A percentile compares a stretch with the other conserved stretches of the same genome.
These are phyloP conservation scores for Cerceris rybyensis DNA, from an alignment of 2,888 invertebrate genomes.

Conservation along the genomic window DNA sequence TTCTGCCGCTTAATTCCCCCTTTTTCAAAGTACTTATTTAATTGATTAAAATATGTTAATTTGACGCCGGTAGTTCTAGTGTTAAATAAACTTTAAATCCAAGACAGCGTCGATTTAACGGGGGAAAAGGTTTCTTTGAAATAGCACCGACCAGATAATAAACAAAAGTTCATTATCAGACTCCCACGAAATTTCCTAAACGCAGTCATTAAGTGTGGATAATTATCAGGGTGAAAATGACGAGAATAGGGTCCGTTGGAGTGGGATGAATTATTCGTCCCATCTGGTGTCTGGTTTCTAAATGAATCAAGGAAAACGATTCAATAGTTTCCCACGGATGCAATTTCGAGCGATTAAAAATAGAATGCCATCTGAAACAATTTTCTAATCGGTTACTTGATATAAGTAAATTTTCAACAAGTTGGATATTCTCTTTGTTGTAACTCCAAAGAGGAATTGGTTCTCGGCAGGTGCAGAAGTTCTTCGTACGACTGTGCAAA, in stretches of 20 bases:
- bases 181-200: conserved; percentile 24
- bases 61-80: too few relatives aligned
- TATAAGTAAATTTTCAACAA: too few relatives aligned
- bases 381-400: too few relatives aligned
- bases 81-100: too few relatives aligned
- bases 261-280: conserved; percentile 53
- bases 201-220: conserved; percentile 42
- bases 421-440: too few relatives aligned
- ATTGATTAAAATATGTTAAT: too few relatives aligned
- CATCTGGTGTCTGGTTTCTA: conserved; percentile 56
- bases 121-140: conserved; percentile 8
- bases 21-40: too few relatives aligned
- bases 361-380: not conserved
- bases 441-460: too few relatives aligned
- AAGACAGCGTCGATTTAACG: not conserved
- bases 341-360: conserved; percentile 16
- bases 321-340: conserved; percentile 56
- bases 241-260: conserved; percentile 31
- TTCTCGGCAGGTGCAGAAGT: not conserved
- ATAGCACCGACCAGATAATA: conserved; percentile 50
- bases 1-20: too few relatives aligned
- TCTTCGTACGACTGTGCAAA: not conserved
- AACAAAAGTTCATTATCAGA: conserved; percentile 58
- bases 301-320: conserved; percentile 49
- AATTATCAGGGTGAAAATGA: conserved; percentile 60